These are phyloP conservation scores for Centrocercus urophasianus DNA, from an alignment of 2,113 vertebrate species.

Conservation along the genomic window DNA sequence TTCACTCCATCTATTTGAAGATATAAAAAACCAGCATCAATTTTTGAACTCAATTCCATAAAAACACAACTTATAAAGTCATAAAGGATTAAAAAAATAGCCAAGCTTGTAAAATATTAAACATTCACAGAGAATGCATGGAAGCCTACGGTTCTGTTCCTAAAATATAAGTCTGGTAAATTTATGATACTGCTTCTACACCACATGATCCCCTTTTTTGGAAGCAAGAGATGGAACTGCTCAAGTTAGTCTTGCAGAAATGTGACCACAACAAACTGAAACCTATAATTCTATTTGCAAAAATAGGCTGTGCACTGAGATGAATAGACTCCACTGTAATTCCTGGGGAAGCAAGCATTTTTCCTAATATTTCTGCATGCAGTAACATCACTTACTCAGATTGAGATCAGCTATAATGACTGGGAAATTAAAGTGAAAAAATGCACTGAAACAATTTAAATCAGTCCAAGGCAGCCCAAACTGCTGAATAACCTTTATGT, in stretches of 20 bases:
- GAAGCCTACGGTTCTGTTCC: slow-evolving; percentile 7
- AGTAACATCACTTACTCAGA: neutral
- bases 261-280: slow-evolving; percentile 47
- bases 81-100: neutral
- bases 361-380: neutral
- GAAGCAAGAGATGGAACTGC: slow-evolving; percentile 2
- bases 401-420: neutral
- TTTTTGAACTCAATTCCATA: slow-evolving; percentile 19
- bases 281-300: slow-evolving; percentile 11
- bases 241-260: slow-evolving; percentile 17
- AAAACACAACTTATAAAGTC: slow-evolving; percentile 1
- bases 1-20: slow-evolving; percentile 26
- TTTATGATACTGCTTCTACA: slow-evolving; percentile 29
- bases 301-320: slow-evolving; percentile 29
- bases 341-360: neutral
- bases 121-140: neutral
- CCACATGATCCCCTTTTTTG: neutral
- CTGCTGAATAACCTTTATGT: neutral
- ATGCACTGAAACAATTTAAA: neutral
- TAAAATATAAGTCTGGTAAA: slow-evolving; percentile 33
- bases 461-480: neutral
- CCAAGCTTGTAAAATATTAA: slow-evolving; percentile 30
- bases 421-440: neutral
- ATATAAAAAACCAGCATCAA: neutral
- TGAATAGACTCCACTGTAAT: neutral